A percentile compares a stretch with the other conserved stretches of the same genome.
Conservation (phyloP, 2,888 invertebrate species). For the Synanthedon vespiformis region DNA sequence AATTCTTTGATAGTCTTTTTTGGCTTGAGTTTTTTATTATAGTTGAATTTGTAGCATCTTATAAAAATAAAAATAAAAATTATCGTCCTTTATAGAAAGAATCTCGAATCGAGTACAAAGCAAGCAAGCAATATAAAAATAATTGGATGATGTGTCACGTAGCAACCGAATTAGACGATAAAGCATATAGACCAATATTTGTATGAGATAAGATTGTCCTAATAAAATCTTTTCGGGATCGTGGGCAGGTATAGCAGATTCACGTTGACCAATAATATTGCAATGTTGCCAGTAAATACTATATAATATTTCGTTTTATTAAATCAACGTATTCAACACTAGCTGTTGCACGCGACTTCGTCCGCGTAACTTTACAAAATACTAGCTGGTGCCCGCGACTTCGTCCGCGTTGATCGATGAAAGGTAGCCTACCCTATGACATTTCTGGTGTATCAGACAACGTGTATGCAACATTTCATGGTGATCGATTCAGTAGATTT, state of each 20-base stretch:
- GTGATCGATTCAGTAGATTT: too few species aligned
- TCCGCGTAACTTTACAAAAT: too few species aligned
- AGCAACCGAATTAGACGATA: slow-evolving; percentile 32
- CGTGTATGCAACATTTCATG: too few species aligned
- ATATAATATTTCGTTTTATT: slow-evolving; percentile 3
- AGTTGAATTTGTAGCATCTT: too few species aligned
- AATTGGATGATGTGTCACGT: slow-evolving; percentile 39
- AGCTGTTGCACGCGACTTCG: too few species aligned
- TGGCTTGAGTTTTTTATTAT: too few species aligned
- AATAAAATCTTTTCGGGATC: slow-evolving; percentile 26
- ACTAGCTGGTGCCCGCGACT: too few species aligned
- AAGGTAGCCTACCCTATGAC: too few species aligned
- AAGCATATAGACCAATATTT: slow-evolving; percentile 46
- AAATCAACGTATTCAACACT: not conserved
- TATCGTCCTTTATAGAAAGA: not conserved
- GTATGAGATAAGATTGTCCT: slow-evolving; percentile 30
- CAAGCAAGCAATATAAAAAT: slow-evolving; percentile 15
- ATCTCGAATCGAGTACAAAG: slow-evolving; percentile 2
- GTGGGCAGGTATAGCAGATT: slow-evolving; percentile 24
- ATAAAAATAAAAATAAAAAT: not conserved
- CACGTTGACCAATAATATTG: slow-evolving; percentile 12
- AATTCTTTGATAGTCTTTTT: too few species aligned
- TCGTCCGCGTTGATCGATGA: too few species aligned
- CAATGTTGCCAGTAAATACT: slow-evolving; percentile 3
- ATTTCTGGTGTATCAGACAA: too few species aligned